Base-by-base conservation (phyloP, 2,113 vertebrate genomes). In the Actenoides hombroni region DNA sequence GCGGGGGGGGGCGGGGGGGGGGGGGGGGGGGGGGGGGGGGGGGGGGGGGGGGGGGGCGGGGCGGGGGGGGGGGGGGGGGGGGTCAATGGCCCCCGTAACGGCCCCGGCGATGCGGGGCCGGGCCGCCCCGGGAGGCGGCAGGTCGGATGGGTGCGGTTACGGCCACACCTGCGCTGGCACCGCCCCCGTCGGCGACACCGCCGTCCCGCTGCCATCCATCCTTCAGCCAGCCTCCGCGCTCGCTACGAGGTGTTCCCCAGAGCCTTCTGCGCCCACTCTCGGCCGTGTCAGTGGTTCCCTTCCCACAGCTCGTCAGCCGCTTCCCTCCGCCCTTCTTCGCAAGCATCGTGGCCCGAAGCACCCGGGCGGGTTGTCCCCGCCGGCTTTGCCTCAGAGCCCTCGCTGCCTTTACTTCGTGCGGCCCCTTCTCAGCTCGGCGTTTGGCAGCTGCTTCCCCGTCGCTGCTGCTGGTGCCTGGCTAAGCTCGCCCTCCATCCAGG, bases 371-470 rank as follows among this genome's bases (percentile, higher is more conserved):
- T 25, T 8, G 57, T 59, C 44, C 16, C 49, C 13, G 23, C 44
- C n/a, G 0, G 18, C 37, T 13, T 14, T 10, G 12, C 49, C 23
- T 60, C 44, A 2, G 5, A 54, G 1, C 31, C 25, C 61, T 6
- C 49, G 0, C 5, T 16, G 57, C 64, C 60, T 57, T 46, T 13
- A 5, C 33, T 29, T 24, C 42, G 42, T 6, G 15, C 25, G n/a
- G 42, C 31, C 42, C 21, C 9, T 68, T 61, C 57, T 29, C 51
- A 11, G 31, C 25, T 35, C 39, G 2, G 16, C 5, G 0, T 46
- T 65, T 9, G 0, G 0, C 33, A 28, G 8, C 26, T 17, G 2
- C 23, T 28, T 40, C 25, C 37, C 29, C 3, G 0, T 37, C 2
- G 3, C 20, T 37, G 40, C 39, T 37, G 39, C 5, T 11, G 51